Base-by-base conservation (phyloP, 1,140 invertebrate genomes). In the Drosophila pandora region DNA sequence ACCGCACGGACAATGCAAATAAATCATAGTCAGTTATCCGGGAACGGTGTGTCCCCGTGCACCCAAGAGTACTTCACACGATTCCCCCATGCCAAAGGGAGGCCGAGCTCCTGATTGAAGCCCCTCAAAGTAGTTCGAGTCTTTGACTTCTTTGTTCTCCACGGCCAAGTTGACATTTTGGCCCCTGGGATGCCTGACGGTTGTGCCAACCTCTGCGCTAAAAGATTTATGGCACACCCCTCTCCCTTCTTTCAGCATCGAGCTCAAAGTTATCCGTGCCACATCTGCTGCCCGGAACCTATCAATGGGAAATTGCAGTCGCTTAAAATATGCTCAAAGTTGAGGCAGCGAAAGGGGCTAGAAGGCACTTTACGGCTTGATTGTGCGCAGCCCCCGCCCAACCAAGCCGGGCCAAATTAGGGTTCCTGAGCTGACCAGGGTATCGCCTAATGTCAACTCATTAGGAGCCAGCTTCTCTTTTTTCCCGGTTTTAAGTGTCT, bases 221-320 rank as follows among this genome's bases (percentile, higher is more conserved):
- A 28, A 54, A 39, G 53, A 63, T 67, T 52, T 68, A 65, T 65
- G 21, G 60, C 30, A 13, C 12, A 2, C n/a, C 28, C 10, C 25
- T 21, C 60, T 5, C n/a, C 8, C 21, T 13, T 12, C 28, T 4
- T 22, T 9, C 48, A 13, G 32, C 13, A 10, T n/a, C 34, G 22
- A 22, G 25, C 8, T n/a, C 17, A 68, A 68, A 67, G 45, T 69
- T 59, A 37, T 58, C 61, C 50, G 53, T 79, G 68, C 52, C 63
- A 59, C 80, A 84, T 77, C 81, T 84, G 80, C 52, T 76, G 67
- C 72, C 73, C 64, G 12, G 48, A 34, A 59, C 50, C 82, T 74
- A 81, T 85, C 82, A 85, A 85, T 87, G 87, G 37, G 73, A 87
- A 85, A 84, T 81, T 84, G 81, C 76, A 85, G 55, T 81, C 68